Conservation (phyloP, 2,888 invertebrate genomes). For the Yponomeuta malinellus region DNA sequence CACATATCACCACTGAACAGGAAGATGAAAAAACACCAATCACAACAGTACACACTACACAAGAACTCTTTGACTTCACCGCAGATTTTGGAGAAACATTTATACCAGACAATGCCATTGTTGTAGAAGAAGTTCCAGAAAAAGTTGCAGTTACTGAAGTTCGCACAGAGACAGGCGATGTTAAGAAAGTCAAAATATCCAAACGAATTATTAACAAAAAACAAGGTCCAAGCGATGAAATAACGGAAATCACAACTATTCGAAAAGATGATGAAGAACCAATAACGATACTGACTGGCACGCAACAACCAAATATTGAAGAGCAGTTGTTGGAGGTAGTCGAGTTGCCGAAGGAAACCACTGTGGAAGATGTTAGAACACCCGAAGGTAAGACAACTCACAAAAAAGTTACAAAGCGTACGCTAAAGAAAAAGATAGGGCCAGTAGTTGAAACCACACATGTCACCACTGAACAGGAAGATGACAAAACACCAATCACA, state of each 20-base stretch:
- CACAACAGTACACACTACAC: constrained; percentile 30
- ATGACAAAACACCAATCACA: constrained; percentile 3
- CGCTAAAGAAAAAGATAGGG: not conserved
- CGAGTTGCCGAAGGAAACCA: constrained; percentile 42
- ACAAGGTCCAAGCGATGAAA: constrained; percentile 70
- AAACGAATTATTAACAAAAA: constrained; percentile 25
- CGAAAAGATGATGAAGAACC: constrained; percentile 68
- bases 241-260: constrained; percentile 67
- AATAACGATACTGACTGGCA: constrained; percentile 26
- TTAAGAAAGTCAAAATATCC: constrained; percentile 31
- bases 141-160: constrained; percentile 34
- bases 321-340: constrained; percentile 32
- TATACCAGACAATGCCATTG: constrained; percentile 27
- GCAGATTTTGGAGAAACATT: constrained; percentile 28
- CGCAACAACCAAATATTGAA: constrained; percentile 30
- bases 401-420: not conserved
- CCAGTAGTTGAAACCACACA: not conserved
- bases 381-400: constrained; percentile 2
- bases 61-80: constrained; percentile 27
- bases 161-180: constrained; percentile 21
- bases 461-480: not conserved
- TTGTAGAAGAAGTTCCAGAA: constrained; percentile 25
- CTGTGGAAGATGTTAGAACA: constrained; percentile 23
- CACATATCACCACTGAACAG: constrained; percentile 61
- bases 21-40: constrained; percentile 42